Percentiles rank a stretch among this genome's conserved stretches.
These are phyloP conservation scores for Paratilapia polleni DNA, from an alignment of 2,113 vertebrate species.

Conservation along the genomic window DNA sequence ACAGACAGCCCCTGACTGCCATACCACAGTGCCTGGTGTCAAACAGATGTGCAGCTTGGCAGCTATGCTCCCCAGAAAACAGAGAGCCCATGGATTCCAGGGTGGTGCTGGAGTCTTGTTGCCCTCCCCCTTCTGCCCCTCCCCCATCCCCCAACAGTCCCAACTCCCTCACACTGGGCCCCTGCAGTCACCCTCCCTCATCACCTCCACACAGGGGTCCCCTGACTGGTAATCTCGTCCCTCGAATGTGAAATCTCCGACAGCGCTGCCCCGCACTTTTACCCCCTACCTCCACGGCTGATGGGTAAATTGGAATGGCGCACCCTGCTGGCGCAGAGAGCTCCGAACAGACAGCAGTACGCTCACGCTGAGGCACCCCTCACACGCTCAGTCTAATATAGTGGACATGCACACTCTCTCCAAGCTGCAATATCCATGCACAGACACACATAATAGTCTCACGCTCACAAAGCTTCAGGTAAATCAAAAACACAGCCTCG, in stretches of 20 bases:
- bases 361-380: constrained; percentile 74
- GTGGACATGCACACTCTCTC: constrained; percentile 76
- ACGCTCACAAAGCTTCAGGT: constrained; percentile 32
- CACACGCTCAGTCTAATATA: constrained; percentile 75
- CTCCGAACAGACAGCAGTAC: constrained; percentile 73
- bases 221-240: constrained; percentile 81
- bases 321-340: constrained; percentile 80
- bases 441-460: constrained; percentile 50
- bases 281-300: constrained; percentile 74
- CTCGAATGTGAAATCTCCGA: constrained; percentile 79
- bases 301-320: constrained; percentile 81
- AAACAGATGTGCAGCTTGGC: constrained; percentile 81
- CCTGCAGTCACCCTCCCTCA: constrained; percentile 74
- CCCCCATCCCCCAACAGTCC: constrained; percentile 49
- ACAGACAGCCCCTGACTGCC: constrained; percentile 74
- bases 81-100: constrained; percentile 67
- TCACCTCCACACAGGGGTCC: constrained; percentile 75
- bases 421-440: constrained; percentile 77
- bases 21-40: constrained; percentile 77
- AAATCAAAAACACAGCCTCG: constrained; percentile 38
- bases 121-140: constrained; percentile 43
- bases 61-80: constrained; percentile 70
- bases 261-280: constrained; percentile 74
- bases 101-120: constrained; percentile 55
- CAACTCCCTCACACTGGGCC: constrained; percentile 61